A percentile compares a stretch with the other conserved stretches of the same genome.
phyloP scores from a whole-genome alignment of 2,797 vertebrate species.

The Meda fulgida region DNA sequence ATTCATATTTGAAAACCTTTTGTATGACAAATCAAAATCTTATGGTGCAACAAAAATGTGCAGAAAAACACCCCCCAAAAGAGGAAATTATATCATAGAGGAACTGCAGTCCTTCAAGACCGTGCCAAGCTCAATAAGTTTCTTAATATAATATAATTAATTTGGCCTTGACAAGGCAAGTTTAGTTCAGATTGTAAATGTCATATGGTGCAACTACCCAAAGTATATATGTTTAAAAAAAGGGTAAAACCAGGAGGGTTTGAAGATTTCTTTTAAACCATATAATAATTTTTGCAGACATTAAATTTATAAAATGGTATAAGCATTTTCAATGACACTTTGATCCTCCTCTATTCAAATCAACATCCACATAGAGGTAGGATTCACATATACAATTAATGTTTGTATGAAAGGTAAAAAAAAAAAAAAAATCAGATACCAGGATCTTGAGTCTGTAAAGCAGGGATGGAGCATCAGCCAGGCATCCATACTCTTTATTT shows the following conservation, averaged over 20 bases:
- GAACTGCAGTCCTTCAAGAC: too few species aligned
- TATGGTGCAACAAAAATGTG: not conserved
- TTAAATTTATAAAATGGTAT: not conserved
- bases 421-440: slow-evolving; percentile 66
- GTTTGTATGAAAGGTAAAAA: slow-evolving; percentile 21
- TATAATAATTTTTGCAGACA: too few species aligned
- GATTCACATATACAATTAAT: not conserved
- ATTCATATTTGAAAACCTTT: not conserved
- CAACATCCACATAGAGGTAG: not conserved
- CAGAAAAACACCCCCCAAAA: not conserved
- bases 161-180: not conserved
- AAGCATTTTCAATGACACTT: not conserved
- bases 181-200: not conserved
- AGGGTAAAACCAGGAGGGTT: not conserved
- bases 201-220: too few species aligned
- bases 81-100: not conserved
- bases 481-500: slow-evolving; percentile 78
- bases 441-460: slow-evolving; percentile 83
- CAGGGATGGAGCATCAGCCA: slow-evolving; percentile 80
- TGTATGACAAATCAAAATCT: not conserved
- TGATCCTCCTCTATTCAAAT: not conserved
- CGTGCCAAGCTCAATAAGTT: too few species aligned
- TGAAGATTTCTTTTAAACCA: not conserved
- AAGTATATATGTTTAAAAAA: too few species aligned
- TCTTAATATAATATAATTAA: too few species aligned